Evolutionary conservation across 2,113 vertebrate species (phyloP).

Genomic region (Semicossyphus pulcher): DNA sequence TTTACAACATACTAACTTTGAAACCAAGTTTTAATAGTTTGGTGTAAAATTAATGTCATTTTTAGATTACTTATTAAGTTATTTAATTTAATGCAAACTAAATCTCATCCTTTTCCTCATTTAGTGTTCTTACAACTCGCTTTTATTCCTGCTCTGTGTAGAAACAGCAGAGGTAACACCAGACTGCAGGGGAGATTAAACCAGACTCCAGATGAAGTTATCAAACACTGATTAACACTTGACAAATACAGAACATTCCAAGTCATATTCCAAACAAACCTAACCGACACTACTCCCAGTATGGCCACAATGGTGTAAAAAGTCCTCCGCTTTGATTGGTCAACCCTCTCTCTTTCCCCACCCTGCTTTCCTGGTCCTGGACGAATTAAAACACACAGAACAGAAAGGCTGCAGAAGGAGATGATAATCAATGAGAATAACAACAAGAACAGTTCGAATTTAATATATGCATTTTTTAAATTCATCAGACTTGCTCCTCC

Average conservation of each 20-base stretch:
- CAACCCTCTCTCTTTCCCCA: neutral
- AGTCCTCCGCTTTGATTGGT: neutral
- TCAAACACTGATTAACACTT: no score
- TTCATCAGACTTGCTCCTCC: fast-evolving
- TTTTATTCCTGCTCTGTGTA: neutral
- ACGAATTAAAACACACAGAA: neutral
- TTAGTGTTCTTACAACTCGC: neutral
- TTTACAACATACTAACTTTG: no score
- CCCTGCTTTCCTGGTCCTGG: neutral
- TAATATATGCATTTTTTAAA: fast-evolving
- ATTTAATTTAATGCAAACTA: no score
- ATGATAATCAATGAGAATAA: neutral
- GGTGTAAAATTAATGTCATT: no score
- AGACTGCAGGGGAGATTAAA: conserved; percentile 20
- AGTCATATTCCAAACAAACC: neutral
- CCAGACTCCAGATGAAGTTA: neutral
- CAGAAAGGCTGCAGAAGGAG: neutral
- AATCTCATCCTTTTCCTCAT: no score
- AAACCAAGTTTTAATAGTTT: no score
- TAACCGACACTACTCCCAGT: neutral
- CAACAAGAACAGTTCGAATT: neutral
- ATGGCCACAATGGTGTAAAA: conserved; percentile 14
- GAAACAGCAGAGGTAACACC: conserved; percentile 20
- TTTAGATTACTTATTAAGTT: no score
- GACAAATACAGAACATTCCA: no score